phyloP scores from a whole-genome alignment of 2,113 vertebrate species.

The Alethe castanea region DNA sequence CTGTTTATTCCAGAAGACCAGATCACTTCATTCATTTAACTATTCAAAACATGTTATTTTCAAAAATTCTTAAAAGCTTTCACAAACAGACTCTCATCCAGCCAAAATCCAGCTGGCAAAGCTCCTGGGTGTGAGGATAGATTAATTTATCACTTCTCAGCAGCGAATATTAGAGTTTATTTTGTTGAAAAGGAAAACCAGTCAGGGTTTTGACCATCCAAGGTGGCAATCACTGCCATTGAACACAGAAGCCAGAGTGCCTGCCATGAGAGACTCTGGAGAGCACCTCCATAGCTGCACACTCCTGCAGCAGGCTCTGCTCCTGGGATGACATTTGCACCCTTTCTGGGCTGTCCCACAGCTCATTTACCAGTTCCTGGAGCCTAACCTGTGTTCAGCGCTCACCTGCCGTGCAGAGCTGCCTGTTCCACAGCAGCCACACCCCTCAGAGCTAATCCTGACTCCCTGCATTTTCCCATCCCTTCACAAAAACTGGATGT shows the following conservation, averaged over 20 bases:
- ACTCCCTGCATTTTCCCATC: neutral
- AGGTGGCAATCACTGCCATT: neutral
- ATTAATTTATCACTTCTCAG: slow-evolving; percentile 35
- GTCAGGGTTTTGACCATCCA: neutral
- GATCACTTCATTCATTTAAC: neutral
- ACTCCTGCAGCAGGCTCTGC: neutral
- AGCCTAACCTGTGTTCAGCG: no score
- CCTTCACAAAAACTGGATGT: slow-evolving; percentile 56
- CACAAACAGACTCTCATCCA: slow-evolving; percentile 39
- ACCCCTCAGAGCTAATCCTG: neutral
- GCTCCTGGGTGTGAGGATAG: slow-evolving; percentile 11
- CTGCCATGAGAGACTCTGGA: neutral
- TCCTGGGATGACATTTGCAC: fast-evolving
- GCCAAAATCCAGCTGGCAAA: slow-evolving; percentile 39
- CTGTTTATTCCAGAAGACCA: neutral
- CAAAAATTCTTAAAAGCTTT: slow-evolving; percentile 20
- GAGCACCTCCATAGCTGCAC: neutral
- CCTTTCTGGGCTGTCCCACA: fast-evolving
- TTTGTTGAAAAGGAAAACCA: neutral
- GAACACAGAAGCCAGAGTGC: neutral
- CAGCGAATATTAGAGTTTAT: neutral
- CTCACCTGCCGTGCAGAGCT: neutral
- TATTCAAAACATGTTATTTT: slow-evolving; percentile 27
- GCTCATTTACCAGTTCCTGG: fast-evolving
- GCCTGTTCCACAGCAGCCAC: neutral